phyloP scores from a whole-genome alignment of 2,888 invertebrate species.

The Sinopyrophorus schimmeli region DNA sequence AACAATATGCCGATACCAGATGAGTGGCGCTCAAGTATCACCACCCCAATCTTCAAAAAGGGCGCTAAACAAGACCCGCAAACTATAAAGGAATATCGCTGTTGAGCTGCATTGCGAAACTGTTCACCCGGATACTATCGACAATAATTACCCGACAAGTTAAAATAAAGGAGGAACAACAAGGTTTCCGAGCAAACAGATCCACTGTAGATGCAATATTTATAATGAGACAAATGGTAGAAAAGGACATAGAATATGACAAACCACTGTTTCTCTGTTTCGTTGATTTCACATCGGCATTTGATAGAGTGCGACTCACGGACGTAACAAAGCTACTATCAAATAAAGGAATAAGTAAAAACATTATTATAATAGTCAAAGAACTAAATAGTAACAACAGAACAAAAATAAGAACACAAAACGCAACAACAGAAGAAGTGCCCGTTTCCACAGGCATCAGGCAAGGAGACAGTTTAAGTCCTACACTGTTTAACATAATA shows the following conservation, averaged over 20 bases:
- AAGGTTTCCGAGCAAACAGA: conserved; percentile 3
- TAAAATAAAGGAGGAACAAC: neutral
- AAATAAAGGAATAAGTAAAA: conserved; percentile 1
- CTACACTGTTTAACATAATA: conserved; percentile 2
- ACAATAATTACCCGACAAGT: neutral
- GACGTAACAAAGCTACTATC: conserved; percentile 2
- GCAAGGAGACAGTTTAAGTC: conserved; percentile 15
- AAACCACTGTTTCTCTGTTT: neutral
- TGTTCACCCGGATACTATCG: neutral
- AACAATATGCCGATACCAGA: too few species aligned
- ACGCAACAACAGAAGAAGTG: conserved; percentile 3
- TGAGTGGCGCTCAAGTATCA: neutral
- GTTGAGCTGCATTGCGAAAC: neutral
- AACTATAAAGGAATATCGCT: conserved; percentile 1
- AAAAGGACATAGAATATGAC: neutral
- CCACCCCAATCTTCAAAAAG: neutral
- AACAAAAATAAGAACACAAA: conserved; percentile 3
- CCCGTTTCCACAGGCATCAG: conserved; percentile 1
- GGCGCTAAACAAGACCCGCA: conserved; percentile 2
- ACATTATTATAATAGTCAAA: neutral
- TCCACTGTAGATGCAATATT: conserved; percentile 1
- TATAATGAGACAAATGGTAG: neutral
- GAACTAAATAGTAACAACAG: conserved; percentile 1
- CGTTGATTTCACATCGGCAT: conserved; percentile 6
- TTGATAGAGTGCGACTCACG: neutral